Evolutionary conservation across 1,140 invertebrate species (phyloP), one percentile per base, ranked within the genome.

Genomic region (Halotydeus destructor): DNA sequence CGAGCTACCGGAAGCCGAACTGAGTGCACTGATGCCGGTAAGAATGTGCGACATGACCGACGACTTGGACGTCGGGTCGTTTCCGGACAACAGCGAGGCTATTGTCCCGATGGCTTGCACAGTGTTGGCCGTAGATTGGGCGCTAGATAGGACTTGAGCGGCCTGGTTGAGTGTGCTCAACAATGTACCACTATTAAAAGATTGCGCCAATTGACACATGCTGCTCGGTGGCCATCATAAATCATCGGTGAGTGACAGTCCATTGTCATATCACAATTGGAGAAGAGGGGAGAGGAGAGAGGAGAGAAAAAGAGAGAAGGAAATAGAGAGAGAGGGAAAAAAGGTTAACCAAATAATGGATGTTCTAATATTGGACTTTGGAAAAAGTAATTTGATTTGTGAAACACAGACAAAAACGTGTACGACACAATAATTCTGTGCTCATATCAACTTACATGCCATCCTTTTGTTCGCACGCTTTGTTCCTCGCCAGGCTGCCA

Each of bases 1-100:
- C 21, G 21, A 8, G 12, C 18, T 22, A 38, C 11, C 23, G 8
- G 21, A 25, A 6, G 34, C 26, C 12, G 35, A 11, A 19, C 36
- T 44, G 3, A 43, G 5, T 19, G 45, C 31, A 6, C 33, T 25
- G 11, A 44, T 5, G 6, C 31, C 16, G 14, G 27, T 34, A 12
- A 47, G 24, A 14, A 47, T 9, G 35, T 47, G 46, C n/a, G 46
- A 25, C 24, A 47, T 9, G 0, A 21, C 26, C 14, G 43, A 38
- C 33, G 30, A 37, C 9, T 41, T 12, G 11, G 14, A 9, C 14
- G n/a, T 14, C 5, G 8, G 14, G n/a, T 12, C 26, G 14, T 30
- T 30, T 30, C 14, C 14, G 12, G 31, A 21, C 6, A 32, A 5
- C n/a, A 41, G 24, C 18, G 27, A 18, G 33, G 28, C 28, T n/a